Evolutionary conservation across 2,113 vertebrate genomes (phyloP).

Genomic region (Cebidichthys violaceus): DNA sequence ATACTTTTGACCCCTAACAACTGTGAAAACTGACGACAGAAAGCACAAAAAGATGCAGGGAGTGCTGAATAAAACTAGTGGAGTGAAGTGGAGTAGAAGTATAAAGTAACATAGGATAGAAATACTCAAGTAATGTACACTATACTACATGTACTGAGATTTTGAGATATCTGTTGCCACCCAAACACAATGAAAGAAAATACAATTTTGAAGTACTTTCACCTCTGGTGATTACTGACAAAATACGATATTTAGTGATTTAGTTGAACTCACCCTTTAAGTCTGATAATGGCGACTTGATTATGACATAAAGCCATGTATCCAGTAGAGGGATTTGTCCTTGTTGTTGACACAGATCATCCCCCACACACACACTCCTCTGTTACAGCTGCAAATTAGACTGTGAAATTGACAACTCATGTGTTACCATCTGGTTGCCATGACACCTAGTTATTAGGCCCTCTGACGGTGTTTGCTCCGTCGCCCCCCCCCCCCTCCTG

Average conservation of each 20-base stretch:
- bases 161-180: not conserved
- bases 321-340: constrained; percentile 40
- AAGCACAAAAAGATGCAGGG: not conserved
- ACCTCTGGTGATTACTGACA: not conserved
- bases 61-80: not conserved
- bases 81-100: not conserved
- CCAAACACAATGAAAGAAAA: not conserved
- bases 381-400: constrained; percentile 80
- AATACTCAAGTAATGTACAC: not conserved
- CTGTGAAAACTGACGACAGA: not conserved
- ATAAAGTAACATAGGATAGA: not conserved
- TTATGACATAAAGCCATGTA: constrained; percentile 5
- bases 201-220: not conserved
- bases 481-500: constrained; percentile 33
- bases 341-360: constrained; percentile 39
- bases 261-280: not conserved
- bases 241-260: not conserved
- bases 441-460: constrained; percentile 76
- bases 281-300: not conserved
- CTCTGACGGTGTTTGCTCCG: constrained; percentile 58
- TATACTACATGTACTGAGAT: too few species aligned
- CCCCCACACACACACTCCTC: constrained; percentile 35
- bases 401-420: constrained; percentile 81
- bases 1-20: not conserved
- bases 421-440: constrained; percentile 81